Percentiles rank a stretch among this genome's conserved stretches.
Conservation (phyloP, 2,113 vertebrate species). For the Recurvirostra avosetta region DNA sequence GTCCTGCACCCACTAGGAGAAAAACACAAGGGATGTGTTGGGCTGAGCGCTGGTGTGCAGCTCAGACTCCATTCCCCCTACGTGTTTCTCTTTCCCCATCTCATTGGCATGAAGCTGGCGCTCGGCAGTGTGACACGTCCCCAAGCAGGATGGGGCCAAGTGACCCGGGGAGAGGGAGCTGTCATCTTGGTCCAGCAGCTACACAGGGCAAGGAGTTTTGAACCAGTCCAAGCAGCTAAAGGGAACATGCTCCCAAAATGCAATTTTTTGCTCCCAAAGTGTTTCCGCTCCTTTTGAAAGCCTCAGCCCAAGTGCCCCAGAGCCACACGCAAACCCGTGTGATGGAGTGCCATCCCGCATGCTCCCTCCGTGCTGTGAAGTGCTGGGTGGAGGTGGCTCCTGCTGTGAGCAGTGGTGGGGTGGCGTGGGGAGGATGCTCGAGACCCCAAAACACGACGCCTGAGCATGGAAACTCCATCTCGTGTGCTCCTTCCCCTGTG, state of each 20-base stretch:
- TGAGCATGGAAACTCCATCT: neutral
- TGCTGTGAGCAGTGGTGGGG: accelerated
- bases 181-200: neutral
- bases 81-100: accelerated
- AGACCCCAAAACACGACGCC: neutral
- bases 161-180: neutral
- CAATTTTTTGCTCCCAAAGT: neutral
- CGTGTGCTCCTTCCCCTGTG: neutral
- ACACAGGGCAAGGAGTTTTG: neutral
- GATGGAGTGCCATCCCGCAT: neutral
- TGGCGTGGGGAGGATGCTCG: neutral
- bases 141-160: accelerated
- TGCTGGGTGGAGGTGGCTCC: neutral
- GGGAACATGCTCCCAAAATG: neutral
- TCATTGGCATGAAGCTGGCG: neutral
- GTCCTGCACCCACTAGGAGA: neutral
- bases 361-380: accelerated
- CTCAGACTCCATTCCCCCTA: neutral
- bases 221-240: neutral
- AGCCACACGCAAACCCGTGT: accelerated
- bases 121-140: neutral
- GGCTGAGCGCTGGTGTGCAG: neutral
- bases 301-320: neutral
- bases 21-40: neutral
- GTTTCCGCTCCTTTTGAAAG: neutral